These are phyloP conservation scores for Enteromius anoplus DNA, from an alignment of 2,797 vertebrate genomes.

Conservation along the genomic window DNA sequence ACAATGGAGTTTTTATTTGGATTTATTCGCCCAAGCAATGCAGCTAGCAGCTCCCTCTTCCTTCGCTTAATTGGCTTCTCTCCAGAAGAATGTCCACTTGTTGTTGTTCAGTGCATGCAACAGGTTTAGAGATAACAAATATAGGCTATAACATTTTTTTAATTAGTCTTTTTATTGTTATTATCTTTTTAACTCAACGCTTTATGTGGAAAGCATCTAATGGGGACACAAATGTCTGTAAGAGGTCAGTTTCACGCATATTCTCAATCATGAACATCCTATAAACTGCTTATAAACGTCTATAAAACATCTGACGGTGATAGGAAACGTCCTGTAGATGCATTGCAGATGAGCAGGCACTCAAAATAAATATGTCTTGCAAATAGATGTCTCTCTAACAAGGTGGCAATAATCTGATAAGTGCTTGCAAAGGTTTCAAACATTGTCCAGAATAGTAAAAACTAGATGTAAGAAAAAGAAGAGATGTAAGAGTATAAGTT, in stretches of 20 bases:
- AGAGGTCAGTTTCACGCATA: not conserved
- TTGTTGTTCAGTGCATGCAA: not conserved
- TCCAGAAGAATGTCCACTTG: not conserved
- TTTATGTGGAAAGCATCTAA: not conserved
- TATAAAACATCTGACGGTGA: not conserved
- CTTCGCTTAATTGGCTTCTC: not conserved
- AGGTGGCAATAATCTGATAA: not conserved
- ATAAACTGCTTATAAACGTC: not conserved
- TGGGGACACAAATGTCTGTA: not conserved
- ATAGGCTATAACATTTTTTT: not conserved
- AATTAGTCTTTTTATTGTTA: too few relatives aligned
- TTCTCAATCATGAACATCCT: not conserved
- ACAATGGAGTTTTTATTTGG: conserved; percentile 71
- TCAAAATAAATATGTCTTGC: not conserved
- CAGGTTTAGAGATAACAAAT: not conserved
- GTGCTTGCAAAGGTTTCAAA: not conserved
- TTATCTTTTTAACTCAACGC: not conserved
- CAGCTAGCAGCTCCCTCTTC: conserved; percentile 43
- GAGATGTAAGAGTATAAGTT: too few relatives aligned
- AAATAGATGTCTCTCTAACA: not conserved
- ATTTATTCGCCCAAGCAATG: conserved; percentile 67
- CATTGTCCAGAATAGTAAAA: not conserved
- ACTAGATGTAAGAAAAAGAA: too few relatives aligned
- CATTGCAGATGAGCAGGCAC: not conserved
- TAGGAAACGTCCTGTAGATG: not conserved